Base-by-base conservation (phyloP, 2,113 vertebrate species). In the Thymallus thymallus region DNA sequence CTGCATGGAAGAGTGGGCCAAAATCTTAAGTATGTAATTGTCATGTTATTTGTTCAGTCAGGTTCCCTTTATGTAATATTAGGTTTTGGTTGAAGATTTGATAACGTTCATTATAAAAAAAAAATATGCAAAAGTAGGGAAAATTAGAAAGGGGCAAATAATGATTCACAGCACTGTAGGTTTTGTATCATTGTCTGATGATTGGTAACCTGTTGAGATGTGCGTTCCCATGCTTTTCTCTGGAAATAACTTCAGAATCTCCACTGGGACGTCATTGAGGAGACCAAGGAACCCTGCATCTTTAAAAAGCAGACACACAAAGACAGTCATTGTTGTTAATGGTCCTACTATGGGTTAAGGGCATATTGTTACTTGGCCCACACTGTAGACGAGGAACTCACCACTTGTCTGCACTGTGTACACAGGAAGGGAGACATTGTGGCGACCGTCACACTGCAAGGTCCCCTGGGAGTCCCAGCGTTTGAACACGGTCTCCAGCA, bases 231-330 rank as follows among this genome's bases (percentile, higher is more conserved):
- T 24, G 69, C 72, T 69, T 24, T 41, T 45, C 35, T 13, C 70
- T 62, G 79, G 77, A 76, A 93, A 58, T 41, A 95, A 81, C 5
- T 71, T 72, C 5, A 79, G 80, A 0, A 98, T 51, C 5, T 90
- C 73, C 35, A 88, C 74, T 22, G 84, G 89, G 63, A 94, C 83
- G 4, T 94, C 89, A 0, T 85, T 84, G 69, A 92, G 91, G 24
- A 96, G 84, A 2, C 95, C 95, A 29, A 92, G 74, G 83, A 98
- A 97, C 20, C 96, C 95, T 74, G 78, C 72, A 69, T 35, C 93
- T 94, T 83, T 60, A 13, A 45, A 79, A 74, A 5, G 20, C 10
- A 35, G 24, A 55, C 14, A 74, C 62, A 48, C 45, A n/a, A 24
- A 68, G 9, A 56, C 4, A 68, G 20, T 20, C 16, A 66, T 30